Base-by-base conservation (phyloP, 1,140 invertebrate genomes). In the Anagrus nilaparvatae region DNA sequence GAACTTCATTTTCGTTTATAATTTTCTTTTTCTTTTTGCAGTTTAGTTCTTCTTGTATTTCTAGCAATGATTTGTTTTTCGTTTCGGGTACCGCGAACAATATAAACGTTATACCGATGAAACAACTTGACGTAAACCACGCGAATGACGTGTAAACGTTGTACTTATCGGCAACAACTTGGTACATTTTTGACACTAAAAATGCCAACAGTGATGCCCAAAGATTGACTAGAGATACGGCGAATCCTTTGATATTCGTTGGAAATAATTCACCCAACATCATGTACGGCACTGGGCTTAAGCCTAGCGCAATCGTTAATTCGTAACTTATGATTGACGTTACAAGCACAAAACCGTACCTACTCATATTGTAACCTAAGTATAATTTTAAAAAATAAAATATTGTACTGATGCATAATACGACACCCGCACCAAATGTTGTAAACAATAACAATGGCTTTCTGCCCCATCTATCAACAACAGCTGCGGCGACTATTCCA, bases 11-110 rank as follows among this genome's bases (percentile, higher is more conserved):
- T n/a, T n/a, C n/a, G n/a, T n/a, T n/a, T n/a, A n/a, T n/a, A n/a
- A n/a, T n/a, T n/a, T n/a, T n/a, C n/a, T n/a, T n/a, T 23, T 49
- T 14, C 4, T 13, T 43, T n/a, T 43, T 50, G n/a, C 54, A 58
- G 21, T 60, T 60, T 0, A 70, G 43, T 30, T 69, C 56, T 30
- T 72, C 63, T 38, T 76, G 72, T 27, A 85, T 79, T 49, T 87
- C 78, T 41, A 82, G 69, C 29, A 84, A 58, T 1, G 70, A 75
- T 53, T 76, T 78, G 2, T 76, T 77, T 51, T 81, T 84, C 2
- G 83, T 86, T 55, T 86, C 84, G 1, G 82, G 82, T 2, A 87
- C 74, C 35, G 72, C 63, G 18, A 79, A 73, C 23, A 63, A 58
- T 17, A 76, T 71, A 48, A 85, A 78, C 6, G 67, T 47, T 3